Percentiles rank a stretch among this genome's conserved stretches.
Conservation (phyloP, 2,797 vertebrate species). For the Pterois miles region DNA sequence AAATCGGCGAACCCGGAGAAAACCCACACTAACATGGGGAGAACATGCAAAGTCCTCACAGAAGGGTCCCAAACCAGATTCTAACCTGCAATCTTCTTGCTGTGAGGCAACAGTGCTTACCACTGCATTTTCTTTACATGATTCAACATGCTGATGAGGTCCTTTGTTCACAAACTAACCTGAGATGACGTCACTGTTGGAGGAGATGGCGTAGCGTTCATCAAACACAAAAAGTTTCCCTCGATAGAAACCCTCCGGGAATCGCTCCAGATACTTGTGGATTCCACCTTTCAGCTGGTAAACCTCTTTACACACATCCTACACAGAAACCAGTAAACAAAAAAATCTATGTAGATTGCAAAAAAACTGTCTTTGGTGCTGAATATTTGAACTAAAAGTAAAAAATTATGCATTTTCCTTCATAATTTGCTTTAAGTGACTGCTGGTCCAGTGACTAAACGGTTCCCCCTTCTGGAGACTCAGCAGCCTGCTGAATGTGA, state of each 20-base stretch:
- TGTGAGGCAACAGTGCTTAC: no score
- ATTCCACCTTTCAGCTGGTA: constrained; percentile 98
- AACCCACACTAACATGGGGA: no score
- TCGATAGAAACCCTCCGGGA: constrained; percentile 94
- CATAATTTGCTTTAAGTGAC: not conserved
- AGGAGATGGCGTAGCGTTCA: constrained; percentile 91
- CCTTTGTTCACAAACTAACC: constrained; percentile 77
- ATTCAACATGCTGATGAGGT: not conserved
- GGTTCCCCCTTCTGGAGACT: not conserved
- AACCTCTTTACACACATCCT: constrained; percentile 95
- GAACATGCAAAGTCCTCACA: no score
- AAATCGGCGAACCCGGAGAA: no score
- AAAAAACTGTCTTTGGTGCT: not conserved
- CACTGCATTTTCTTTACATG: no score
- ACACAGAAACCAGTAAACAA: not conserved
- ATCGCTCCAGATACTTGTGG: constrained; percentile 95
- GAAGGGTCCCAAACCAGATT: no score
- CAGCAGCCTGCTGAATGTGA: not conserved
- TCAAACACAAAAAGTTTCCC: constrained; percentile 99
- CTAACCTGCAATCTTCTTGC: no score
- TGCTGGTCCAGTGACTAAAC: not conserved
- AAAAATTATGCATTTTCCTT: not conserved
- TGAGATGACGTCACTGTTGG: constrained; percentile 90
- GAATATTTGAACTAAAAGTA: not conserved
- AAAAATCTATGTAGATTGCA: not conserved